These are phyloP conservation scores for Achatina immaculata DNA, from an alignment of 1,140 invertebrate species.

Conservation along the genomic window DNA sequence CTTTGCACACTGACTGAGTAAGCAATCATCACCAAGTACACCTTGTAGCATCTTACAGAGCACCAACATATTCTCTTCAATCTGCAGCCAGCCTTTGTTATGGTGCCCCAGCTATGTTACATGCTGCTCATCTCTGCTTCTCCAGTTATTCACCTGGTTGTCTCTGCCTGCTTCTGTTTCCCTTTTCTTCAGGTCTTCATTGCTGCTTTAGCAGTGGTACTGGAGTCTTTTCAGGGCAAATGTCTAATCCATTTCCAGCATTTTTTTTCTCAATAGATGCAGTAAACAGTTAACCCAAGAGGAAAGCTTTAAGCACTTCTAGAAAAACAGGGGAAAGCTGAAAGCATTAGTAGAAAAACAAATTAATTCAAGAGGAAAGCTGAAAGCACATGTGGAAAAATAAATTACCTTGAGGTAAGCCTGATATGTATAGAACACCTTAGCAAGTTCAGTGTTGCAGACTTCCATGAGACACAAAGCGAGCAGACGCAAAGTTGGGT, in stretches of 20 bases:
- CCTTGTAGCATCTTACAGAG: no score
- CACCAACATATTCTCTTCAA: no score
- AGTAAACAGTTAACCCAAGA: neutral
- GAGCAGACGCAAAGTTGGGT: conserved; percentile 95
- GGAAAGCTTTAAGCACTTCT: neutral
- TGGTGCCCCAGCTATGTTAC: no score
- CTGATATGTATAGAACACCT: conserved; percentile 99
- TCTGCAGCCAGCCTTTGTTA: neutral
- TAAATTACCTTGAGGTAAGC: conserved; percentile 77
- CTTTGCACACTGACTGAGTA: neutral
- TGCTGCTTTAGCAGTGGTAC: no score
- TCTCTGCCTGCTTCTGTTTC: neutral
- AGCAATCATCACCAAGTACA: no score
- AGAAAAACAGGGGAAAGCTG: no score
- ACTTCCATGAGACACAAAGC: conserved; percentile 98
- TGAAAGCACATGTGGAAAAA: neutral
- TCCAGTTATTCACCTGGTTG: no score
- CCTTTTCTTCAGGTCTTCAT: neutral
- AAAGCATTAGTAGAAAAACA: neutral
- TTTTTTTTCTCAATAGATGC: neutral
- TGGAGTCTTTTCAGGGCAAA: no score
- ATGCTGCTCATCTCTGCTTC: no score
- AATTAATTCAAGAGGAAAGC: neutral
- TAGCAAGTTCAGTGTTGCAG: conserved; percentile 80
- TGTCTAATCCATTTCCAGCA: no score